Evolutionary conservation across 2,888 invertebrate genomes (phyloP).

Genomic region (Diplolepis rosae): DNA sequence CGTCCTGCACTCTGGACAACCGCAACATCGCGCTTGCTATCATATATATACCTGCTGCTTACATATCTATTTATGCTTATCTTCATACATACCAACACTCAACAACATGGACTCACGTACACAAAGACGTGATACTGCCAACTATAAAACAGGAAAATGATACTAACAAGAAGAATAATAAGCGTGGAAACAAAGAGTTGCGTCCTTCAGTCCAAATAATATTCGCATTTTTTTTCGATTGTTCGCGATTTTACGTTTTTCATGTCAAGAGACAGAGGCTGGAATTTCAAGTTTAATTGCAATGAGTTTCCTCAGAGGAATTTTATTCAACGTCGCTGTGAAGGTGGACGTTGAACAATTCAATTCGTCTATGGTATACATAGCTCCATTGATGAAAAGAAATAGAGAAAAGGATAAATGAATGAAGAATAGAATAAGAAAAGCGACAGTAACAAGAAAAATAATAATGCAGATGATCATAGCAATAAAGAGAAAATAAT

Average conservation of each 20-base stretch:
- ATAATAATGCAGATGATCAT: neutral
- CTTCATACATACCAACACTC: neutral
- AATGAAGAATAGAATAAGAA: too few relatives aligned
- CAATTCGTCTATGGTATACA: neutral
- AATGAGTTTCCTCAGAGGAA: neutral
- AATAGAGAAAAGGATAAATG: neutral
- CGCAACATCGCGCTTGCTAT: constrained; percentile 42
- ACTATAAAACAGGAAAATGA: neutral
- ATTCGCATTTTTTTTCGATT: neutral
- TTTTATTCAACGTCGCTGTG: neutral
- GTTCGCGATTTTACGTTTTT: neutral
- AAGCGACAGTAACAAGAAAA: too few relatives aligned
- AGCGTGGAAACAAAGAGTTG: neutral
- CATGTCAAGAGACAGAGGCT: neutral
- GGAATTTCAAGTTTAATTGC: constrained; percentile 1
- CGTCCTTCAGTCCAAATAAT: neutral
- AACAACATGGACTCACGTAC: neutral
- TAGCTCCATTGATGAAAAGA: neutral
- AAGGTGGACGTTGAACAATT: neutral
- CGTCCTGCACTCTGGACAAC: constrained; percentile 43
- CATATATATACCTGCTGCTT: constrained; percentile 44
- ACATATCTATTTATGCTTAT: constrained; percentile 17
- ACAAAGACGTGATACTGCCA: neutral
- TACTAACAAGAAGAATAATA: neutral
- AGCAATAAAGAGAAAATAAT: too few relatives aligned